These are phyloP conservation scores for Oreotrochilus melanogaster DNA, from an alignment of 2,113 vertebrate species.

Conservation along the genomic window DNA sequence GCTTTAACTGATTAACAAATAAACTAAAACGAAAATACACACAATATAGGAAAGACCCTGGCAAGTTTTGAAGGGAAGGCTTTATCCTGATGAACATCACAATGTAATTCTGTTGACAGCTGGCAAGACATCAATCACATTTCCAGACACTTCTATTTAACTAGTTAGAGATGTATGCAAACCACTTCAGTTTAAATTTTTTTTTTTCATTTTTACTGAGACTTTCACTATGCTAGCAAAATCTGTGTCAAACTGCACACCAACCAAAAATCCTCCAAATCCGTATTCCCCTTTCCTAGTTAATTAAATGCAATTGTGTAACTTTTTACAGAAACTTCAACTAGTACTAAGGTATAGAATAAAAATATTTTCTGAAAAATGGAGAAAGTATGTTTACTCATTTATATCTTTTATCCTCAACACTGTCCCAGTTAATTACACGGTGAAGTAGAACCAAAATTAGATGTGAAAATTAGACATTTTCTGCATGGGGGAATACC, in stretches of 20 bases:
- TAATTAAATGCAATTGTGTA: background rate
- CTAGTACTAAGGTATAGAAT: background rate
- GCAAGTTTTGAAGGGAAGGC: constrained; percentile 22
- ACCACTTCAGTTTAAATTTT: background rate
- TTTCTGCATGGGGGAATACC: background rate
- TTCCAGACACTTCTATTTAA: constrained; percentile 8
- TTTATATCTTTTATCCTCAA: background rate
- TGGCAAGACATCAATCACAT: background rate
- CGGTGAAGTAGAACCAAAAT: background rate
- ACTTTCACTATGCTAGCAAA: background rate
- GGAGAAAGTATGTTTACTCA: background rate
- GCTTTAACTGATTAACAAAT: constrained; percentile 25
- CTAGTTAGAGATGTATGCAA: background rate
- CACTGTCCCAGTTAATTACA: background rate
- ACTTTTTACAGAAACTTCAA: background rate
- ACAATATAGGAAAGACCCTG: constrained; percentile 15
- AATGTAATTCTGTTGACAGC: constrained; percentile 45
- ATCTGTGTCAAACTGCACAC: background rate
- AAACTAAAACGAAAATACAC: background rate
- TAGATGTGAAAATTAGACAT: background rate
- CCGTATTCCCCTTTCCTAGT: background rate
- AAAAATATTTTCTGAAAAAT: background rate
- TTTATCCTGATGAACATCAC: constrained; percentile 63
- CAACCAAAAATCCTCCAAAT: background rate
- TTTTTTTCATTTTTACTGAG: background rate